phyloP scores from a whole-genome alignment of 2,113 vertebrate species.

The Ictalurus furcatus region DNA sequence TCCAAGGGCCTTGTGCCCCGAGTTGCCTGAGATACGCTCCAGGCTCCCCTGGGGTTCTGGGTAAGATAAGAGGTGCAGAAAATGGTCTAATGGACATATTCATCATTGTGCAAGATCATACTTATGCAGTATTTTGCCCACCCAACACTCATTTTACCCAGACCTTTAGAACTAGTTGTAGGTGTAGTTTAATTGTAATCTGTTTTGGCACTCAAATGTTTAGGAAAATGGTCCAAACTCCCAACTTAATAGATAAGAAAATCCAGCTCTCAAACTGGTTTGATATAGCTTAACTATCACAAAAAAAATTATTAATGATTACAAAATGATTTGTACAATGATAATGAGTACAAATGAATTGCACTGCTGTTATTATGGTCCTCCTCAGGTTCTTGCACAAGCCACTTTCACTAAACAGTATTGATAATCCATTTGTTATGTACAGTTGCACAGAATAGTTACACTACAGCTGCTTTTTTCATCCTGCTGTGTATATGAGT shows the following conservation, averaged over 20 bases:
- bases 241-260: neutral
- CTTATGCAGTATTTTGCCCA: constrained; percentile 48
- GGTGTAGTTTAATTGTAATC: neutral
- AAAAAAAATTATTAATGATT: neutral
- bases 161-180: neutral
- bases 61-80: too few relatives aligned
- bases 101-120: constrained; percentile 38
- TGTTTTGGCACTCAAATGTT: neutral
- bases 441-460: neutral
- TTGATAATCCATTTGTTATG: neutral
- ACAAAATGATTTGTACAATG: neutral
- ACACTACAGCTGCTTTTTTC: neutral
- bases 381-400: neutral
- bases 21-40: too few relatives aligned
- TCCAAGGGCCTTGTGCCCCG: too few relatives aligned
- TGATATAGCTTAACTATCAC: neutral
- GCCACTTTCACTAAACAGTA: neutral
- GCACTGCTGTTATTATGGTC: neutral
- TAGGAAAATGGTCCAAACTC: neutral
- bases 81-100: neutral
- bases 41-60: too few relatives aligned
- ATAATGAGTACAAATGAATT: neutral
- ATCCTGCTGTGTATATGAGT: neutral
- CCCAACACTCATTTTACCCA: constrained; percentile 47
- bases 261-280: neutral